Base-by-base conservation (phyloP, 2,113 vertebrate genomes). In the Labeo rohita region DNA sequence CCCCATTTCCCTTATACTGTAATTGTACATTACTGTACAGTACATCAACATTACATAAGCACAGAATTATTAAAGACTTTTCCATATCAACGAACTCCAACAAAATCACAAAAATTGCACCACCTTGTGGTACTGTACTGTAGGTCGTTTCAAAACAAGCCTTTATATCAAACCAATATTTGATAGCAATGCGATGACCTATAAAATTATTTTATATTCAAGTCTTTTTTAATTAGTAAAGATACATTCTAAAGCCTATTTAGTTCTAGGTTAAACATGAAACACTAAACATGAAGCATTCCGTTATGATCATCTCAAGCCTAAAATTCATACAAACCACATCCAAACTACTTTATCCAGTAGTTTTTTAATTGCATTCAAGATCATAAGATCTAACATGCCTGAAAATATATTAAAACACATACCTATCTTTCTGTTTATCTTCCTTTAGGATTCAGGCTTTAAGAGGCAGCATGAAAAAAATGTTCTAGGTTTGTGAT, bases 51-150 rank as follows among this genome's bases (percentile, higher is more conserved):
- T 59, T 75, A 61, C 13, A 12, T 49, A 72, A 66, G 65, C 6
- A 74, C 47, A 5, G 28, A 56, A 2, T 36, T 59, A 39, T 36
- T 59, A 50, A 45, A 49, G 50, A 39, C n/a, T 56, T 66, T 34
- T 61, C 56, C 59, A 70, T 49, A 28, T 75, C 56, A 66, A 28
- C 59, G 49, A 49, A 81, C 56, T 59, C 50, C 34, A 82, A 34
- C 76, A 84, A 90, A 54, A 90, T 45, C 52, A 90, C 91, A 90
- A 91, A 90, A 90, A 78, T 85, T 90, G 91, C 93, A 85, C 94
- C 94, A 90, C 92, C 95, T 94, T 90, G 93, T 94, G 95, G 94
- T 85, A 61, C 56, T 61, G 56, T 61, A n/a, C 21, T 0, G 9
- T 8, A 1, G 68, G 80, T 85, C 18, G 1, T 12, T 76, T 61